Conservation (phyloP, 2,113 vertebrate species). For the Otis tarda region DNA sequence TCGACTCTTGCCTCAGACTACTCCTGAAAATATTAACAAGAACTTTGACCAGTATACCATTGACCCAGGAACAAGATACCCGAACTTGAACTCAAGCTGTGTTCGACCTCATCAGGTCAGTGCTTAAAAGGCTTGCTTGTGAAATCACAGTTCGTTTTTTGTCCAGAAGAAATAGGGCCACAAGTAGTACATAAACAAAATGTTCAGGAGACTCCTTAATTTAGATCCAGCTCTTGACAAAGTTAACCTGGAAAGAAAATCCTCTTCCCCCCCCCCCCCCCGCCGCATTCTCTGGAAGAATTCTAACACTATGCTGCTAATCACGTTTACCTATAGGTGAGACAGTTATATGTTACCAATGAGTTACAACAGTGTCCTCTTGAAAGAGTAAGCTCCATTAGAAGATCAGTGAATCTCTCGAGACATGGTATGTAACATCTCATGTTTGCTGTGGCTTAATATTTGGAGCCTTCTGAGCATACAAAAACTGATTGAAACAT, state of each 20-base stretch:
- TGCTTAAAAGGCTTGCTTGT: background rate
- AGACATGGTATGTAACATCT: constrained; percentile 77
- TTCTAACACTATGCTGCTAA: background rate
- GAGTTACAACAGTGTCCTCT: constrained; percentile 84
- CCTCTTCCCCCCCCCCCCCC: too few species aligned
- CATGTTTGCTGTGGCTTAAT: background rate
- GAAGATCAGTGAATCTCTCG: constrained; percentile 86
- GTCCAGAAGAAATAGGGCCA: background rate
- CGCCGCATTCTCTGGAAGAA: background rate
- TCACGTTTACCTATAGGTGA: constrained; percentile 79
- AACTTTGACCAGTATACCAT: constrained; percentile 97
- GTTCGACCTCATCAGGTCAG: constrained; percentile 91
- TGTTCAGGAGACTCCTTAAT: background rate
- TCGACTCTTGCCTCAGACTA: constrained; percentile 93
- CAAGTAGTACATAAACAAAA: background rate
- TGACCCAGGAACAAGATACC: constrained; percentile 92
- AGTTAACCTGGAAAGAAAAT: background rate
- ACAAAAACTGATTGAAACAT: background rate
- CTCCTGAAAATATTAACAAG: constrained; percentile 94
- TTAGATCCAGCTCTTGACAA: background rate
- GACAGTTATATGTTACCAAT: constrained; percentile 86
- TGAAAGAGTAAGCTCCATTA: constrained; percentile 83
- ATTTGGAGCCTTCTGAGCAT: background rate
- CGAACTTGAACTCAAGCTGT: constrained; percentile 90
- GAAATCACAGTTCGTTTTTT: background rate